A percentile compares a stretch with the other conserved stretches of the same genome.
Evolutionary conservation across 2,888 invertebrate genomes (phyloP).

Genomic region (Andrena minutula): DNA sequence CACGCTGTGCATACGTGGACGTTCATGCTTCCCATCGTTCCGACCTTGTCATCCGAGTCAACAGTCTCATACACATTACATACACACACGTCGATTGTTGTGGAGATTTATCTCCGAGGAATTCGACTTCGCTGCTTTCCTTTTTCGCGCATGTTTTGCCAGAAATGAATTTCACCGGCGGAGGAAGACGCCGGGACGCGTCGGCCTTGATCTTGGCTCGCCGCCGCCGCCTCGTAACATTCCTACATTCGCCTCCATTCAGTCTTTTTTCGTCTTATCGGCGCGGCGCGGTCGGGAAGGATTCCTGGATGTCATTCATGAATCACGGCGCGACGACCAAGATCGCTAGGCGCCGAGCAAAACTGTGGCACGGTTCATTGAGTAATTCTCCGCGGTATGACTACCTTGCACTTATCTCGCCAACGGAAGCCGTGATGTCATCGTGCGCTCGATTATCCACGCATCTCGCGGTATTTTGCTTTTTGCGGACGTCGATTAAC

Average conservation of each 20-base stretch:
- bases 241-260: slow-evolving; percentile 21
- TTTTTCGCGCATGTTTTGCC: background rate
- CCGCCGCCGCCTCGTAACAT: slow-evolving; percentile 1
- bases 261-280: slow-evolving; percentile 42
- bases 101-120: background rate
- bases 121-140: background rate
- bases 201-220: slow-evolving; percentile 49
- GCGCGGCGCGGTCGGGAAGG: slow-evolving; percentile 7
- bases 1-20: background rate
- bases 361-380: slow-evolving; percentile 36
- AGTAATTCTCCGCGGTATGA: slow-evolving; percentile 7
- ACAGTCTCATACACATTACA: background rate
- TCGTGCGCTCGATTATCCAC: slow-evolving; percentile 29
- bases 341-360: slow-evolving; percentile 17
- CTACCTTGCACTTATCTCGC: slow-evolving; percentile 18
- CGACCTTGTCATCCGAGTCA: background rate
- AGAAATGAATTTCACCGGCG: background rate
- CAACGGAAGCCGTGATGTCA: slow-evolving; percentile 15
- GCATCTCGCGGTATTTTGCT: background rate
- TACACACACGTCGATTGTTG: background rate
- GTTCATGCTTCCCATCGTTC: background rate
- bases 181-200: slow-evolving; percentile 11
- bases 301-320: slow-evolving; percentile 43
- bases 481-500: slow-evolving; percentile 4
- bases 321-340: slow-evolving; percentile 30